Evolutionary conservation across 2,113 vertebrate species (phyloP).

Genomic region (Arenaria interpres): DNA sequence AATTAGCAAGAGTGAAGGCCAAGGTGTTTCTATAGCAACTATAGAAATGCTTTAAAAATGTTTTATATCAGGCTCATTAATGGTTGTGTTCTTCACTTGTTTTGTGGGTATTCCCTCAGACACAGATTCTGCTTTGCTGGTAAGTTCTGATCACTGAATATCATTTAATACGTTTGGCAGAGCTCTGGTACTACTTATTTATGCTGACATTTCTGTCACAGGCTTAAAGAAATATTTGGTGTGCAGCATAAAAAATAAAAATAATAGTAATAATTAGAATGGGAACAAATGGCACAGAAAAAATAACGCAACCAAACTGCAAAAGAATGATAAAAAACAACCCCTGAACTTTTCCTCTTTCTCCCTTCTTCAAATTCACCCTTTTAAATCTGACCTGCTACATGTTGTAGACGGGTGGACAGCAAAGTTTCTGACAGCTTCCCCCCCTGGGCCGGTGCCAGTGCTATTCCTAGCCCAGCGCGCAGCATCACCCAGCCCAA

Average conservation of each 20-base stretch:
- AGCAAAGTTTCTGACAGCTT: not conserved
- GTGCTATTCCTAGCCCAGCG: not conserved
- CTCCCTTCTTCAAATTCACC: not conserved
- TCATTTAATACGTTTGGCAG: not conserved
- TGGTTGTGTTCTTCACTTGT: slow-evolving; percentile 68
- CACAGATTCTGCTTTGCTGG: slow-evolving; percentile 59
- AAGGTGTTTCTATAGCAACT: slow-evolving; percentile 90
- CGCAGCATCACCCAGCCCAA: not conserved
- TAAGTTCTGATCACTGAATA: slow-evolving; percentile 66
- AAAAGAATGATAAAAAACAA: not conserved
- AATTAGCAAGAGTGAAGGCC: slow-evolving; percentile 86
- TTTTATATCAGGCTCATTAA: slow-evolving; percentile 80
- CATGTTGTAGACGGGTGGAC: not conserved
- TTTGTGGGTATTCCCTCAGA: slow-evolving; percentile 73
- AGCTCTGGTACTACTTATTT: not conserved
- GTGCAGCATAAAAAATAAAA: not conserved
- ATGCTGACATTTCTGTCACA: not conserved
- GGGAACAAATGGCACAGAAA: not conserved
- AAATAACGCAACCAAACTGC: not conserved
- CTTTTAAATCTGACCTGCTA: not conserved
- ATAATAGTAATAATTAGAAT: not conserved
- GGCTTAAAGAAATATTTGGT: slow-evolving; percentile 35
- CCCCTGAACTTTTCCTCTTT: not conserved
- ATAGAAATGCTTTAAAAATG: slow-evolving; percentile 79
- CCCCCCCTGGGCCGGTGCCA: not conserved